A percentile compares a stretch with the other conserved stretches of the same genome.
These are phyloP conservation scores for Gopherus evgoodei DNA, from an alignment of 2,113 vertebrate species.

Conservation along the genomic window DNA sequence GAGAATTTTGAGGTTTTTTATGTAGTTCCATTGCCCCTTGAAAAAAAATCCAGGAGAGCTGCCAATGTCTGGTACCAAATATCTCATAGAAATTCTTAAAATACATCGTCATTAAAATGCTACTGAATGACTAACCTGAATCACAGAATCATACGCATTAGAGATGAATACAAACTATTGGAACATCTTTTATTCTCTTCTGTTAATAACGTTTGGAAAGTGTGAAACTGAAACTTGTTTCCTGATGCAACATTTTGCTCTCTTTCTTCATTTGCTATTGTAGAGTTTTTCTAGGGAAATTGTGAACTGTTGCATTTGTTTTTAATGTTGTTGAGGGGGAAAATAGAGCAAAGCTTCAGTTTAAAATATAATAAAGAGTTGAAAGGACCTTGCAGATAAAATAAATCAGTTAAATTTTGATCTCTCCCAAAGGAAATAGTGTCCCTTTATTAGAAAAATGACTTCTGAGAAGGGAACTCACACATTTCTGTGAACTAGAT, in stretches of 20 bases:
- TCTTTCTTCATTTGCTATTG: background rate
- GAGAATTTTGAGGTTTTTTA: background rate
- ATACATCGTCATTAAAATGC: background rate
- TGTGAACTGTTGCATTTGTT: background rate
- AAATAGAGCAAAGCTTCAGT: background rate
- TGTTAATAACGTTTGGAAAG: conserved; percentile 17
- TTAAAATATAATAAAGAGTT: background rate
- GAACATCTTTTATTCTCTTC: background rate
- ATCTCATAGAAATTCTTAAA: background rate
- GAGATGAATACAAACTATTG: background rate
- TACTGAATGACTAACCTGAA: background rate
- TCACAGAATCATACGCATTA: background rate
- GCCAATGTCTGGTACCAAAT: background rate
- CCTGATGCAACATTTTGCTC: background rate
- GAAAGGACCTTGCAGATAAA: background rate
- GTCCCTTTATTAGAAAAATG: conserved; percentile 19
- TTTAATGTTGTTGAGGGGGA: background rate
- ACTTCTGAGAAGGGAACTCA: conserved; percentile 13
- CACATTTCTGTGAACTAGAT: background rate
- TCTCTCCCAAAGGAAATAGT: background rate
- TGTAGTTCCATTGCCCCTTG: background rate
- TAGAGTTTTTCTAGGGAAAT: background rate
- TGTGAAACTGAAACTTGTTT: conserved; percentile 9
- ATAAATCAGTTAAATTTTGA: background rate
- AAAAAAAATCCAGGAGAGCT: background rate